Evolutionary conservation across 2,113 vertebrate genomes (phyloP), one percentile per base, ranked within the genome.

Genomic region (Lepus timidus): DNA sequence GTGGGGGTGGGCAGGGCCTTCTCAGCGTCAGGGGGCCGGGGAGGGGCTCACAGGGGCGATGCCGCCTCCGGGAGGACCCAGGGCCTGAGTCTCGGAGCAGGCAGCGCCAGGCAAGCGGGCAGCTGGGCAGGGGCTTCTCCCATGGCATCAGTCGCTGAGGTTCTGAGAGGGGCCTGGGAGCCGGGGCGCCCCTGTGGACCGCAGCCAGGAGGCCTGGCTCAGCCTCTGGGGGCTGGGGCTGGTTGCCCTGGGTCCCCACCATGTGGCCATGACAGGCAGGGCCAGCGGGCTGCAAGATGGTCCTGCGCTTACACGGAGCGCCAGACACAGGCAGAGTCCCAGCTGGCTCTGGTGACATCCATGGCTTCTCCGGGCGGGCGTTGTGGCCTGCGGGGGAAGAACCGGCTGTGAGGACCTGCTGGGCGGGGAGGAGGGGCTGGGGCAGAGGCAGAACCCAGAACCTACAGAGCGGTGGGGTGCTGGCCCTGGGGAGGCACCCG

Each of bases 1-100:
- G 99, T 99, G 70, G 82, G 90, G 83, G 49, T 51, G 44, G 91
- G 51, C 64, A 64, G 94, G 91, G 64, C 78, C 88, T 96, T 92
- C 91, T 92, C 89, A n/a, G 93, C 0, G 74, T 94, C 58, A 49
- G 94, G 52, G 95, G 71, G 23, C 31, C 12, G 52, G 93, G 85
- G 55, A 88, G n/a, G 79, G 80, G 31, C 55, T 95, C 86, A 81
- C 94, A 74, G 90, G 70, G 96, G 97, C 82, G 5, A 44, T 6
- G 39, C 39, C 39, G 96, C 58, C 82, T 88, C 20, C 75, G 36
- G 68, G 0, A 58, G 39, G 6, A 27, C 94, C 91, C 29, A 67
- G 52, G 6, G 0, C 25, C 65, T 14, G 49, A 71, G 94, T 62
- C 96, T 97, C 88, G 82, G 80, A 93, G 91, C 14, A 17, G 88